Base-by-base conservation (phyloP, 2,888 invertebrate species). In the Athripsodes cinereus region DNA sequence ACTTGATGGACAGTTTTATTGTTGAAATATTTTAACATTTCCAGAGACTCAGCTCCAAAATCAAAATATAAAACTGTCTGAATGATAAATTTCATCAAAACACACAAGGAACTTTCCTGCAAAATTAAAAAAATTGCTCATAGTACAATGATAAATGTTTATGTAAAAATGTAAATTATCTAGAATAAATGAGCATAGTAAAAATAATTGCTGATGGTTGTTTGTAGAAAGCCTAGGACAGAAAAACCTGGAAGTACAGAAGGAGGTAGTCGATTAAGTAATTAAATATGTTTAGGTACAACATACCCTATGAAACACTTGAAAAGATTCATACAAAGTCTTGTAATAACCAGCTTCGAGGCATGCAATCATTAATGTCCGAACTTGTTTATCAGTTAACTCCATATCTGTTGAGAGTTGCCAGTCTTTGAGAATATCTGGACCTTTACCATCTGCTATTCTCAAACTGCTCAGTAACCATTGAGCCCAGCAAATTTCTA, bases 231-330 rank as follows among this genome's bases (percentile, higher is more conserved):
- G n/a, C n/a, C n/a, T n/a, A n/a, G n/a, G n/a, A n/a, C n/a, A n/a
- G n/a, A n/a, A n/a, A n/a, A n/a, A n/a, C n/a, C n/a, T n/a, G n/a
- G n/a, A n/a, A n/a, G n/a, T n/a, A n/a, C n/a, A n/a, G n/a, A n/a
- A n/a, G n/a, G n/a, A n/a, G n/a, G n/a, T n/a, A n/a, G n/a, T n/a
- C n/a, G n/a, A n/a, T n/a, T n/a, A n/a, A n/a, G n/a, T n/a, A n/a
- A n/a, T n/a, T n/a, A n/a, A n/a, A n/a, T n/a, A n/a, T n/a, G n/a
- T 44, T 16, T 5, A 48, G 22, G 13, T 8, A 3, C 16, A 21
- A 69, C 75, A 73, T 72, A 86, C 85, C 65, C 85, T 83, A 71
- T 87, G 81, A 70, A 90, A 90, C 65, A 90, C 83, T 49, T 79
- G 72, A 67, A 87, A 82, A 60, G 88, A 85, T 66, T 85, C 81